Base-by-base conservation (phyloP, 2,113 vertebrate genomes). In the Neogobius melanostomus region DNA sequence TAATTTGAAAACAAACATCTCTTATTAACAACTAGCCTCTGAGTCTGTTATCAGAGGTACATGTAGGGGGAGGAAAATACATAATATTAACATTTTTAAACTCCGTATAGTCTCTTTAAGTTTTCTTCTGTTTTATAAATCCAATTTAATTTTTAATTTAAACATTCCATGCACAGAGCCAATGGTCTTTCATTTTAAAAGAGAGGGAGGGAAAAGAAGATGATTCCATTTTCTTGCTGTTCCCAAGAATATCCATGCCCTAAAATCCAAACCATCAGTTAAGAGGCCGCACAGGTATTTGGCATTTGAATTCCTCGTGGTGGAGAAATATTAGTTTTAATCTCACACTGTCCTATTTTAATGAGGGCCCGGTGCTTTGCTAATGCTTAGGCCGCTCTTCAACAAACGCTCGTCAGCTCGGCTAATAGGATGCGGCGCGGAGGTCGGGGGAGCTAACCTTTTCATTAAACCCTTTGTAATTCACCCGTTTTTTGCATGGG, bases 401-500 rank as follows among this genome's bases (percentile, higher is more conserved):
- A 60, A 60, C 57, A 60, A 60, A 60, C 36, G 12, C 42, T 61
- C 59, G 59, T 45, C 59, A n/a, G 59, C 59, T 61, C 42, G 15
- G 14, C 59, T 61, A 61, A 61, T 44, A 42, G 59, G 59, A 44
- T 44, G 59, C 59, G 59, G 42, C 59, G 42, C 14, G 15, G 59
- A 61, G 59, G 59, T 61, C 14, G 42, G 42, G 49, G 59, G 59
- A 61, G 59, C 59, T 44, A 44, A 61, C 59, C 59, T 61, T 61
- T 61, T 61, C 59, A 61, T 61, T 61, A 61, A 61, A 44, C 43
- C 17, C 54, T 64, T 59, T 69, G 17, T 44, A 64, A 46, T 46
- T 14, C 11, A 42, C 46, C 16, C 17, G 8, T 21, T 54, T 59
- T 59, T n/a, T n/a, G 46, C 67, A 51, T 17, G 6, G 15, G 45